Evolutionary conservation across 2,113 vertebrate genomes (phyloP).

Genomic region (Pavo muticus): DNA sequence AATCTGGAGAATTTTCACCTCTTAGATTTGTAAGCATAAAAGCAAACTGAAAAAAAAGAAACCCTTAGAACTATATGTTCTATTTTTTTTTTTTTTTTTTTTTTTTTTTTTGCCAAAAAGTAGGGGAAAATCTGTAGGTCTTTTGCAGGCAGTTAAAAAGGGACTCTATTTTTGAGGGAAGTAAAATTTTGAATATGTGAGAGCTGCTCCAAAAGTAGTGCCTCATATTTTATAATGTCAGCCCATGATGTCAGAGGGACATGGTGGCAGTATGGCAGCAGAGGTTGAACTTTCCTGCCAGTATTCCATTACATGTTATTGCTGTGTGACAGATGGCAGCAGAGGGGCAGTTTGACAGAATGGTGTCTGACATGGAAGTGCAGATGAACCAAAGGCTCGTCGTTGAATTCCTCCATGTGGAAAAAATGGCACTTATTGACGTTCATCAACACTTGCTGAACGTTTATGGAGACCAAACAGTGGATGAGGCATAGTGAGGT

Average conservation of each 20-base stretch:
- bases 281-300: background rate
- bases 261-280: background rate
- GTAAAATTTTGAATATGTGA: background rate
- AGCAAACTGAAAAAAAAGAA: slow-evolving; percentile 7
- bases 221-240: background rate
- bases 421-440: background rate
- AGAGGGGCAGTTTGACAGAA: background rate
- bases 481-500: background rate
- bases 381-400: background rate
- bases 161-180: background rate
- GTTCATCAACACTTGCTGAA: background rate
- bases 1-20: slow-evolving; percentile 3
- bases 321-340: background rate
- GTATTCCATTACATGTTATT: background rate
- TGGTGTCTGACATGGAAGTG: background rate
- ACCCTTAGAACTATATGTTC: background rate
- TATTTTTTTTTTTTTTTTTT: background rate
- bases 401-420: background rate
- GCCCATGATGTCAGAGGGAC: background rate
- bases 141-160: background rate
- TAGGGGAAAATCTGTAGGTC: background rate
- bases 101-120: background rate
- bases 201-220: background rate
- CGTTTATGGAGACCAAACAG: background rate
- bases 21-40: slow-evolving; percentile 34